A percentile compares a stretch with the other conserved stretches of the same genome.
phyloP scores from a whole-genome alignment of 2,113 vertebrate genomes.

The Lutjanus erythropterus region DNA sequence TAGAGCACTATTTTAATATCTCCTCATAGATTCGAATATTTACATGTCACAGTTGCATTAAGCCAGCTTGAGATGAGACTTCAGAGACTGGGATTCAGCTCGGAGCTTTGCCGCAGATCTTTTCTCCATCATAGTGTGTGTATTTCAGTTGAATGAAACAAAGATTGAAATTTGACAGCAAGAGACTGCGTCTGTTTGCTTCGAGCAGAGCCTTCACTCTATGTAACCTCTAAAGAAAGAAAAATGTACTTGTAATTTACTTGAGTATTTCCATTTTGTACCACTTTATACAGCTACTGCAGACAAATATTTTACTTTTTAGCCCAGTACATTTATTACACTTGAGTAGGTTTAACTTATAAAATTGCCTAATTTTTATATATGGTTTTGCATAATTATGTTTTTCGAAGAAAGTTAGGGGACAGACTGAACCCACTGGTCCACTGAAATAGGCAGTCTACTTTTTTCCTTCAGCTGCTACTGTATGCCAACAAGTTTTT shows the following conservation, averaged over 20 bases:
- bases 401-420: too few species aligned
- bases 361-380: too few species aligned
- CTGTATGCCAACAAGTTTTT: too few species aligned
- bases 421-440: too few species aligned
- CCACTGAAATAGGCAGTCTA: too few species aligned
- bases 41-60: conserved; percentile 41
- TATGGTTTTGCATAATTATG: too few species aligned
- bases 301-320: not conserved
- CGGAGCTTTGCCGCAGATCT: conserved; percentile 7
- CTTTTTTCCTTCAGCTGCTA: too few species aligned
- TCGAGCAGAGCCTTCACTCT: conserved; percentile 48
- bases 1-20: conserved; percentile 46
- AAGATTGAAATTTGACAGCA: conserved; percentile 43
- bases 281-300: not conserved
- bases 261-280: not conserved
- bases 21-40: conserved; percentile 36
- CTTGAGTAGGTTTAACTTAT: too few species aligned
- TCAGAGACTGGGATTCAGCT: conserved; percentile 46
- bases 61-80: conserved; percentile 36
- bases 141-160: conserved; percentile 30
- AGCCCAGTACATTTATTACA: not conserved
- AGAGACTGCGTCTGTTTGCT: conserved; percentile 36
- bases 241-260: too few species aligned
- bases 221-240: conserved; percentile 15
- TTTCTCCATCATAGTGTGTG: conserved; percentile 46